phyloP scores from a whole-genome alignment of 2,888 invertebrate species.

The Agriopis marginaria region DNA sequence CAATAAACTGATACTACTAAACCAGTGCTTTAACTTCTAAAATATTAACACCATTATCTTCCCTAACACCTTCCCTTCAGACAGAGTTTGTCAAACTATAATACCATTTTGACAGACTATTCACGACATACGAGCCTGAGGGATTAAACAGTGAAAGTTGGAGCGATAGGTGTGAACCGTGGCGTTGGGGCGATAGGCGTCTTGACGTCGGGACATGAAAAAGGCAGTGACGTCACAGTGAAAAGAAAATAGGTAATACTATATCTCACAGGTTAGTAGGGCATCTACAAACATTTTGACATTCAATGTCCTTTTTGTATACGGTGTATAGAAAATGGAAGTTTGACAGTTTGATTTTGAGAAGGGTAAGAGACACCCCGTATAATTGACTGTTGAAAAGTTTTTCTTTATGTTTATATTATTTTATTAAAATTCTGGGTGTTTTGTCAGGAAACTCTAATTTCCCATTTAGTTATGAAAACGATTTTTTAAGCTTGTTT shows the following conservation, averaged over 20 bases:
- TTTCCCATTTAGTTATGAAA: background rate
- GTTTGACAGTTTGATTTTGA: slow-evolving; percentile 30
- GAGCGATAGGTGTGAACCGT: slow-evolving; percentile 20
- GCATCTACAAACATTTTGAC: slow-evolving; percentile 15
- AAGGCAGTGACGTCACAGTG: slow-evolving; percentile 25
- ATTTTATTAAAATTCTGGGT: background rate
- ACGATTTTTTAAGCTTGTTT: too few species aligned
- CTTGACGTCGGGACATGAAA: slow-evolving; percentile 20
- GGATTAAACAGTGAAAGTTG: slow-evolving; percentile 29
- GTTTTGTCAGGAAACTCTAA: background rate
- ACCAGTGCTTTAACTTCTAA: background rate
- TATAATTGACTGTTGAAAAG: slow-evolving; percentile 6
- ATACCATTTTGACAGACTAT: slow-evolving; percentile 23
- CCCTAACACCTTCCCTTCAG: slow-evolving; percentile 11
- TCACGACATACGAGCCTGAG: slow-evolving; percentile 15
- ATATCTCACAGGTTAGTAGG: slow-evolving; percentile 19
- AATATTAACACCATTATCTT: slow-evolving; percentile 15
- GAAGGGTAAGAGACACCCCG: slow-evolving; percentile 11
- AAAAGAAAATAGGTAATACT: slow-evolving; percentile 13
- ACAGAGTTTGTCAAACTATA: slow-evolving; percentile 24
- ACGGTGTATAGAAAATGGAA: slow-evolving; percentile 10
- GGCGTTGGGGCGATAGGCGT: slow-evolving; percentile 11
- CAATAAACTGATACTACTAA: background rate
- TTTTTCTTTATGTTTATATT: slow-evolving; percentile 6
- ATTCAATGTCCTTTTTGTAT: slow-evolving; percentile 11